These are phyloP conservation scores for Sarcophilus harrisii DNA, from an alignment of 2,797 vertebrate species.

Conservation along the genomic window DNA sequence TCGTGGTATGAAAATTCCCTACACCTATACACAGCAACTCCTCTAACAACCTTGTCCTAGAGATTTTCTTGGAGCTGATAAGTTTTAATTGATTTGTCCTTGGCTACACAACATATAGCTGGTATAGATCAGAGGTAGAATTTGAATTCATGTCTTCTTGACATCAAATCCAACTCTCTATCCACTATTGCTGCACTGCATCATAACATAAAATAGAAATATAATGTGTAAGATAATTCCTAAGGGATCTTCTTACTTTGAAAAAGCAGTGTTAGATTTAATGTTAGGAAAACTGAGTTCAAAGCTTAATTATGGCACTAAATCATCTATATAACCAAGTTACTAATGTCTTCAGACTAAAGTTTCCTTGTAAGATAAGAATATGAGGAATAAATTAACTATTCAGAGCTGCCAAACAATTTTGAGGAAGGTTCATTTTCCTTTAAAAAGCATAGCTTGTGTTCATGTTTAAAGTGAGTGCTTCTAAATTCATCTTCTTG, in stretches of 20 bases:
- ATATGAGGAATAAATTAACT: constrained; percentile 52
- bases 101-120: neutral
- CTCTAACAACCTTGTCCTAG: neutral
- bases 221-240: neutral
- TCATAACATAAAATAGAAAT: neutral
- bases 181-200: neutral
- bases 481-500: neutral
- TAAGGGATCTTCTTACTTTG: neutral
- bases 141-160: neutral
- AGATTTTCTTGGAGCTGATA: neutral
- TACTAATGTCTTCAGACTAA: neutral
- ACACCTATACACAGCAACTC: neutral
- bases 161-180: neutral
- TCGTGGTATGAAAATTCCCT: neutral
- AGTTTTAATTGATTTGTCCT: neutral
- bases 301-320: neutral
- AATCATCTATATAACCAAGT: neutral
- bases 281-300: neutral
- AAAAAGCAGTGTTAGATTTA: neutral
- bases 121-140: neutral
- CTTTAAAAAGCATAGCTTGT: constrained; percentile 22
- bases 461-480: accelerated
- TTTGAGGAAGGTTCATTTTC: neutral
- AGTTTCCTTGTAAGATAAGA: neutral
- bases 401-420: neutral